A percentile compares a stretch with the other conserved stretches of the same genome.
Conservation (phyloP, 2,797 vertebrate genomes). For the Synaphobranchus kaupii region DNA sequence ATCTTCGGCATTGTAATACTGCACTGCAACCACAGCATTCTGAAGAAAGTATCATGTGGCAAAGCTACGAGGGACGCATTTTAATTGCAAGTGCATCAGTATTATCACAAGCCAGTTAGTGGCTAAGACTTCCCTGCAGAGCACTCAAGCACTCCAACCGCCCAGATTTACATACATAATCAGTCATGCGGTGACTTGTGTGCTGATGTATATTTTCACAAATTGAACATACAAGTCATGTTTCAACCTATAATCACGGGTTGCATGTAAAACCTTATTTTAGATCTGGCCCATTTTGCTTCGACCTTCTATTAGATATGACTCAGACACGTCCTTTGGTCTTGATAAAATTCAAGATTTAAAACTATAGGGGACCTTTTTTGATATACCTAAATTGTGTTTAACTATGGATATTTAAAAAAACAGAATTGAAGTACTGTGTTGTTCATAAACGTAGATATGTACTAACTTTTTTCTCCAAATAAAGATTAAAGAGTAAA, state of each 20-base stretch:
- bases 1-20: not conserved
- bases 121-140: not conserved
- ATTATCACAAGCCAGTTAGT: not conserved
- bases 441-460: not conserved
- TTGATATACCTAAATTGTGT: not conserved
- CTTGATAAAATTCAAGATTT: not conserved
- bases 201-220: not conserved
- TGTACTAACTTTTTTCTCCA: not conserved
- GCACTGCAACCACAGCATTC: not conserved
- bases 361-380: not conserved
- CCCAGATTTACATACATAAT: not conserved
- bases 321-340: not conserved
- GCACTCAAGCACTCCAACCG: not conserved
- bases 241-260: not conserved
- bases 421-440: not conserved
- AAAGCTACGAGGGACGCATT: not conserved
- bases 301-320: not conserved
- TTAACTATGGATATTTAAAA: not conserved
- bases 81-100: not conserved
- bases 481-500: not conserved
- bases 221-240: not conserved
- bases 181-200: not conserved
- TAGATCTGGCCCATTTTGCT: not conserved
- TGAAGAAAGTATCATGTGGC: not conserved
- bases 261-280: not conserved